phyloP scores from a whole-genome alignment of 2,113 vertebrate genomes.

The Tenrec ecaudatus region DNA sequence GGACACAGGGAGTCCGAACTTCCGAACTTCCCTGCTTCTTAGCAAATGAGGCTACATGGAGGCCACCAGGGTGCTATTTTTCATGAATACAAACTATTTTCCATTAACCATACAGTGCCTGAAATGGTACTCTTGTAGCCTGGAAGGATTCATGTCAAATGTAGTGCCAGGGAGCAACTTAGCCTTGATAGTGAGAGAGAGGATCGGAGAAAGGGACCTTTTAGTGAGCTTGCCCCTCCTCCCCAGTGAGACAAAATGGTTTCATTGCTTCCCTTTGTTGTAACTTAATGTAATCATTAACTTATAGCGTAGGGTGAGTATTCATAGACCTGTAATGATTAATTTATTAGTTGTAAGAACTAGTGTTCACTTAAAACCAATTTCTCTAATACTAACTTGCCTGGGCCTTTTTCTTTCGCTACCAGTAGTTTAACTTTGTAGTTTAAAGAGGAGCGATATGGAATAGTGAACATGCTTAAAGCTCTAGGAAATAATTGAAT shows the following conservation, averaged over 20 bases:
- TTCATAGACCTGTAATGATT: slow-evolving; percentile 13
- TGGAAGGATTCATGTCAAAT: background rate
- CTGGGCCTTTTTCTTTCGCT: background rate
- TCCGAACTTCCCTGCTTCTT: background rate
- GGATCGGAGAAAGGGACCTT: background rate
- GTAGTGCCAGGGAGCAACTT: background rate
- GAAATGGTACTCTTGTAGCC: background rate
- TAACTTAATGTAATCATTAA: background rate
- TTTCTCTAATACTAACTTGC: background rate
- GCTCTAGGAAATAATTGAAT: slow-evolving; percentile 21
- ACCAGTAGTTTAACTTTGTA: slow-evolving; percentile 21
- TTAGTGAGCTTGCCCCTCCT: background rate
- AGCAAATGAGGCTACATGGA: background rate
- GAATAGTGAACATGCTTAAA: slow-evolving; percentile 40
- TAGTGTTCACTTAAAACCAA: background rate
- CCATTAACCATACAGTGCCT: background rate
- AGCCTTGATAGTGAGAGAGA: background rate
- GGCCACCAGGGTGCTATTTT: background rate
- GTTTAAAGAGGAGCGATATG: slow-evolving; percentile 19
- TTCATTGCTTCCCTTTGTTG: background rate
- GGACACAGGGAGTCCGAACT: background rate
- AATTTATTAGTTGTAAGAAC: slow-evolving; percentile 30
- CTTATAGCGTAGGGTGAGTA: background rate
- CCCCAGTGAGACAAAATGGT: background rate
- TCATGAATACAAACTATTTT: background rate